These are phyloP conservation scores for Neoaliturus tenellus DNA, from an alignment of 2,888 invertebrate genomes.

Conservation along the genomic window DNA sequence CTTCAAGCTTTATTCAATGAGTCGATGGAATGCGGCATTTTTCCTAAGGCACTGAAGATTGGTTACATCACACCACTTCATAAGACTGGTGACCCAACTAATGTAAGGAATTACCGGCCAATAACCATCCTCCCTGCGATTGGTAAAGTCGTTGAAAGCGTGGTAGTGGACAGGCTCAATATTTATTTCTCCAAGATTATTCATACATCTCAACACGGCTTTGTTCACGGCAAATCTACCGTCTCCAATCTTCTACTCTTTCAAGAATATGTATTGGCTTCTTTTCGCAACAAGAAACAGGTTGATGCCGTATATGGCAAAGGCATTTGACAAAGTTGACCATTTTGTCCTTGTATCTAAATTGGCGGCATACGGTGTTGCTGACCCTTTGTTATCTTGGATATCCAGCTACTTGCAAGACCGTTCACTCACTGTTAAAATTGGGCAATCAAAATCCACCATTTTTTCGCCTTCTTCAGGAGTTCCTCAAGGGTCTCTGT, in stretches of 20 bases:
- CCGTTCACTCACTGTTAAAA: too few relatives aligned
- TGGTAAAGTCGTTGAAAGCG: not conserved
- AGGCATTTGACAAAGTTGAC: slow-evolving; percentile 27
- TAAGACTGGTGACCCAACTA: slow-evolving; percentile 17
- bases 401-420: too few relatives aligned
- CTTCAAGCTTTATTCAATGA: not conserved
- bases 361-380: slow-evolving; percentile 7
- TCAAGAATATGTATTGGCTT: slow-evolving; percentile 14
- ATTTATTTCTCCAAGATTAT: not conserved
- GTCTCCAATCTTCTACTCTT: slow-evolving; percentile 17
- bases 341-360: slow-evolving; percentile 19
- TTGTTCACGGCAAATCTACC: slow-evolving; percentile 9
- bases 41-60: slow-evolving; percentile 10
- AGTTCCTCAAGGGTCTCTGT: slow-evolving; percentile 27
- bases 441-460: too few relatives aligned
- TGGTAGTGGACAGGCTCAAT: not conserved
- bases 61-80: not conserved
- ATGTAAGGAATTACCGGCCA: slow-evolving; percentile 3
- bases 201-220: slow-evolving; percentile 14
- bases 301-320: slow-evolving; percentile 24
- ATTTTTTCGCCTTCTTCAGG: too few relatives aligned
- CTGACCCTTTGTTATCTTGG: too few relatives aligned
- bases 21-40: not conserved
- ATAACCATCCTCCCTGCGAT: slow-evolving; percentile 29
- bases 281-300: not conserved